Percentiles rank a stretch among this genome's conserved stretches.
Evolutionary conservation across 2,113 vertebrate species (phyloP).

Genomic region (Telmatochromis sp.): DNA sequence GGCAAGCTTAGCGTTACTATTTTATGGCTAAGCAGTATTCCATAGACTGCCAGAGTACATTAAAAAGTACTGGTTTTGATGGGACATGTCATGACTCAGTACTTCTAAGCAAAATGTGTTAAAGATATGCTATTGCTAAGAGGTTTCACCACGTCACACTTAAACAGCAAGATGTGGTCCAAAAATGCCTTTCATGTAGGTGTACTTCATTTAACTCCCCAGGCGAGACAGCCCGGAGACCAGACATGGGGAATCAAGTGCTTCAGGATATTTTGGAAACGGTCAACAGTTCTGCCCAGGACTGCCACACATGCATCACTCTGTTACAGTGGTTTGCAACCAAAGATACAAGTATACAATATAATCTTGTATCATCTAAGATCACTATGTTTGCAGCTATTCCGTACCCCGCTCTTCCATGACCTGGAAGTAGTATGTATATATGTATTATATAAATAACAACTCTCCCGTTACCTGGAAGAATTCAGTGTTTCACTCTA

Average conservation of each 20-base stretch:
- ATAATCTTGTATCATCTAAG: conserved; percentile 34
- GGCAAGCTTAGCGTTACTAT: neutral
- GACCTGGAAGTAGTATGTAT: conserved; percentile 47
- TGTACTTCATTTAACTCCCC: neutral
- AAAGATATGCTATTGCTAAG: neutral
- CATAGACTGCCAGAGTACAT: neutral
- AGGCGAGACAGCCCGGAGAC: neutral
- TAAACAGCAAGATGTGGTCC: neutral
- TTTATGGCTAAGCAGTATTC: neutral
- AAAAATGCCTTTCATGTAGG: neutral
- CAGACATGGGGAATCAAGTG: neutral
- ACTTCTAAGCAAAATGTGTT: neutral
- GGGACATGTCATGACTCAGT: neutral
- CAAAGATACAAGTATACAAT: conserved; percentile 46
- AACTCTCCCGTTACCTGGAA: conserved; percentile 52
- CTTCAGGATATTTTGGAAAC: neutral
- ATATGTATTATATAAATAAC: conserved; percentile 35
- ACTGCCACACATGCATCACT: conserved; percentile 33
- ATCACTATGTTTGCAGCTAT: conserved; percentile 49
- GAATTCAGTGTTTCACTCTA: conserved; percentile 64
- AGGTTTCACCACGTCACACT: neutral
- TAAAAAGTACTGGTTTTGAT: neutral
- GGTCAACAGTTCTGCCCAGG: conserved; percentile 9
- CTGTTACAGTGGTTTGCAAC: conserved; percentile 41
- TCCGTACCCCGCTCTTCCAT: conserved; percentile 44